These are phyloP conservation scores for Rhagoletis pomonella DNA, from an alignment of 1,140 invertebrate genomes.

Conservation along the genomic window DNA sequence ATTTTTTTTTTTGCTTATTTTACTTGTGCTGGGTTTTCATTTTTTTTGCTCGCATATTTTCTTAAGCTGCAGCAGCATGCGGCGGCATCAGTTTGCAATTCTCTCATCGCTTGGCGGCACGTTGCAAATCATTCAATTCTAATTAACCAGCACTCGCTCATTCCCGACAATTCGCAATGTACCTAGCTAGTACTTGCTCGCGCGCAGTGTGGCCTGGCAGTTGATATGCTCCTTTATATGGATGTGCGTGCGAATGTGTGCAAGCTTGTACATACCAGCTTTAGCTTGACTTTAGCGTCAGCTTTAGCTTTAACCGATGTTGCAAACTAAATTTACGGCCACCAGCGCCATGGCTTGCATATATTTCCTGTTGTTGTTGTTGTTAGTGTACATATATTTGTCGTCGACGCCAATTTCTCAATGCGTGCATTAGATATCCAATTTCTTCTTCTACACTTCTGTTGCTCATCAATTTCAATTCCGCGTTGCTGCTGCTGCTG, in stretches of 20 bases:
- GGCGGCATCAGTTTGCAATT: not conserved
- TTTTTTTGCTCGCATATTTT: not conserved
- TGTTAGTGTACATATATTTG: not conserved
- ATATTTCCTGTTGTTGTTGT: not conserved
- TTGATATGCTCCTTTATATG: not conserved
- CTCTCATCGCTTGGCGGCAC: constrained; percentile 19
- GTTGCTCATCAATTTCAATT: constrained; percentile 15
- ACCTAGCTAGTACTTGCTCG: too few relatives aligned
- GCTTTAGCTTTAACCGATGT: not conserved
- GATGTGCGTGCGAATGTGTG: too few relatives aligned
- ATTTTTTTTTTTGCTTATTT: not conserved
- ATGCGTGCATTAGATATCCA: constrained; percentile 24
- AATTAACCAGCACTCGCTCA: constrained; percentile 53
- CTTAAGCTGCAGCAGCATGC: constrained; percentile 15
- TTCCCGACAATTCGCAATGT: constrained; percentile 49
- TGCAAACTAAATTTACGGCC: constrained; percentile 20
- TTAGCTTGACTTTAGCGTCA: not conserved
- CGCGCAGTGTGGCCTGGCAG: not conserved
- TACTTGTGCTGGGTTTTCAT: not conserved
- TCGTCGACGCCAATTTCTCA: constrained; percentile 38
- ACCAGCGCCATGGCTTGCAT: not conserved
- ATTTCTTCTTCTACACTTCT: not conserved
- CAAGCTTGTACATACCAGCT: too few relatives aligned
- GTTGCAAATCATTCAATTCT: constrained; percentile 51
- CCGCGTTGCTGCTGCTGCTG: not conserved